Percentiles rank a stretch among this genome's conserved stretches.
phyloP scores from a whole-genome alignment of 1,140 invertebrate species.

The Phymastichus coffea region DNA sequence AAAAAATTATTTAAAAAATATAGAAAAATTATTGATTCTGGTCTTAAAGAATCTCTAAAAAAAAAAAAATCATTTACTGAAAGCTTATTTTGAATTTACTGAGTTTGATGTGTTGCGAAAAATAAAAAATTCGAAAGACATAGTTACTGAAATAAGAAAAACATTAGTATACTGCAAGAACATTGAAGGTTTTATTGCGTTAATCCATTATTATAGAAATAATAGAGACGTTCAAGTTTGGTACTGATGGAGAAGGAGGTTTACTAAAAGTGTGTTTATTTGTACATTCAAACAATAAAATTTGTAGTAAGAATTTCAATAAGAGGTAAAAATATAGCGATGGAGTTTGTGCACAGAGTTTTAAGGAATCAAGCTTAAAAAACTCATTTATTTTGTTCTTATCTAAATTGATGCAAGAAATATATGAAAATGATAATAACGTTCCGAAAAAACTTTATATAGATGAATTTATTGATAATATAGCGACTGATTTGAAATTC shows the following conservation, averaged over 20 bases:
- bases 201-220: no score
- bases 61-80: no score
- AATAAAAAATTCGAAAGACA: no score
- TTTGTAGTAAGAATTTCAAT: background rate
- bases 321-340: conserved; percentile 2
- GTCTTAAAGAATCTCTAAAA: no score
- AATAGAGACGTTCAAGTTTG: no score
- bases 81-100: no score
- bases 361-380: conserved; percentile 17
- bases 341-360: conserved; percentile 9
- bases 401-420: conserved; percentile 1
- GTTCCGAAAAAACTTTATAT: background rate
- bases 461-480: background rate
- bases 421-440: background rate
- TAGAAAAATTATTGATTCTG: no score
- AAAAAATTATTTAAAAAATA: no score
- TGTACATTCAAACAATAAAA: conserved; percentile 1
- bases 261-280: conserved; percentile 22
- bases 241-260: conserved; percentile 6
- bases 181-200: no score
- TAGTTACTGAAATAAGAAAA: no score
- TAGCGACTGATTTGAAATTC: conserved; percentile 17
- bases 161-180: no score
- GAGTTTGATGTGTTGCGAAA: no score
- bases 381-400: conserved; percentile 11